These are phyloP conservation scores for Lepidiolamprologus cunningtoni DNA, from an alignment of 2,113 vertebrate genomes.

Conservation along the genomic window DNA sequence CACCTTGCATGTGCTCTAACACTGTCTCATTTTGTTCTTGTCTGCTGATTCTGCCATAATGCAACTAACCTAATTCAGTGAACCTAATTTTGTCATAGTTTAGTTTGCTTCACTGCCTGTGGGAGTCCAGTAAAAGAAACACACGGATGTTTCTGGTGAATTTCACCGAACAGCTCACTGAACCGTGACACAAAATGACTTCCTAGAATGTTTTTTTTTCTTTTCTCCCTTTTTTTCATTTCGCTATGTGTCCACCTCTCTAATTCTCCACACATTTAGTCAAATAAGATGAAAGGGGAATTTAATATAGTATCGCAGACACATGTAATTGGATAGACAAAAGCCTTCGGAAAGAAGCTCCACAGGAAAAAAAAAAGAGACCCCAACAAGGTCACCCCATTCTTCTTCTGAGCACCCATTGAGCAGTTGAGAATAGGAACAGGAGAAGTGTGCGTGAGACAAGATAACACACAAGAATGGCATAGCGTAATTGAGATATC, in stretches of 20 bases:
- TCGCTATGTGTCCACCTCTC: not conserved
- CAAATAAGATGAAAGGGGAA: conserved; percentile 9
- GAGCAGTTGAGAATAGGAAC: conserved; percentile 48
- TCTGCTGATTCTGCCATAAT: not conserved
- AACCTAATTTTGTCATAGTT: not conserved
- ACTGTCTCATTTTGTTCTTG: not conserved
- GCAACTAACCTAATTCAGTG: not conserved
- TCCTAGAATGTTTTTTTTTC: not conserved
- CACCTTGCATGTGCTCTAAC: not conserved
- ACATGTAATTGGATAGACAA: conserved; percentile 5
- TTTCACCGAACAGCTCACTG: not conserved
- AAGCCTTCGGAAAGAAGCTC: not conserved
- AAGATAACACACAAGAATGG: conserved; percentile 64
- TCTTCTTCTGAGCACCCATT: conserved; percentile 37
- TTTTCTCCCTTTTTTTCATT: not conserved
- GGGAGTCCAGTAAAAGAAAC: not conserved
- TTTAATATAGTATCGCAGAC: not conserved
- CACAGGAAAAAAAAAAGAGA: not conserved
- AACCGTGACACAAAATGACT: not conserved
- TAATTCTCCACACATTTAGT: not conserved
- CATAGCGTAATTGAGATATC: conserved; percentile 71
- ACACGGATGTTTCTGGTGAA: not conserved
- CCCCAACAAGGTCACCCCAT: conserved; percentile 59
- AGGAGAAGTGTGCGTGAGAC: conserved; percentile 51
- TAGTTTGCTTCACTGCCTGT: not conserved